Evolutionary conservation across 2,888 invertebrate genomes (phyloP).

Genomic region (Sycophila texana): DNA sequence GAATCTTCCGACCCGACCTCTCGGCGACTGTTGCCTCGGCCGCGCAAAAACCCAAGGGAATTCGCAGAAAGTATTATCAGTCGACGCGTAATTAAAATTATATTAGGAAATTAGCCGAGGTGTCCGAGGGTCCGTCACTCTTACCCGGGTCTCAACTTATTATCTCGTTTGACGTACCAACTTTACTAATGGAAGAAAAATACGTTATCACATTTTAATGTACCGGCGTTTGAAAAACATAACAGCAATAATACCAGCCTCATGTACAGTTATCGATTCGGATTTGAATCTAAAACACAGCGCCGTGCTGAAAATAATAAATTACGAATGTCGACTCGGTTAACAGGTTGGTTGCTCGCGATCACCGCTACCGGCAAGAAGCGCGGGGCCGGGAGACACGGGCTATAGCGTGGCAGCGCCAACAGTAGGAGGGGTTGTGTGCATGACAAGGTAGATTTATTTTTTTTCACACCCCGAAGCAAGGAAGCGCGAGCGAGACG

Average conservation of each 20-base stretch:
- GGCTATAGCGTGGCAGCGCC: conserved; percentile 52
- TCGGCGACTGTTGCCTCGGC: not conserved
- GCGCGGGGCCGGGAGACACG: conserved; percentile 61
- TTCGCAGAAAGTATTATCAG: conserved; percentile 48
- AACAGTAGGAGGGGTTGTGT: conserved; percentile 68
- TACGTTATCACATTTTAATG: no score
- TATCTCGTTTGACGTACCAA: conserved; percentile 40
- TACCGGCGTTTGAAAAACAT: no score
- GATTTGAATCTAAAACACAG: not conserved
- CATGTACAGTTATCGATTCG: no score
- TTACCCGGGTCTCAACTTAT: conserved; percentile 25
- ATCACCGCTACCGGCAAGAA: conserved; percentile 22
- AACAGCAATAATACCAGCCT: no score
- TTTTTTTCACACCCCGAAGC: conserved; percentile 72
- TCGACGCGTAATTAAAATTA: conserved; percentile 54
- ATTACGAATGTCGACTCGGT: not conserved
- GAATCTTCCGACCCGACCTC: conserved; percentile 26
- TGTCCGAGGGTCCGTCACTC: not conserved
- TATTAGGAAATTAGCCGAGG: conserved; percentile 48
- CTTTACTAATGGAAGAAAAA: not conserved
- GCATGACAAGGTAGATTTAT: conserved; percentile 75
- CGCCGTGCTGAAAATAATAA: not conserved
- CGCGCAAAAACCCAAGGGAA: conserved; percentile 29
- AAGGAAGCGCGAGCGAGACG: not conserved
- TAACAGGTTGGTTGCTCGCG: conserved; percentile 7